These are phyloP conservation scores for Osmoderma eremita DNA, from an alignment of 2,888 invertebrate genomes.

Conservation along the genomic window DNA sequence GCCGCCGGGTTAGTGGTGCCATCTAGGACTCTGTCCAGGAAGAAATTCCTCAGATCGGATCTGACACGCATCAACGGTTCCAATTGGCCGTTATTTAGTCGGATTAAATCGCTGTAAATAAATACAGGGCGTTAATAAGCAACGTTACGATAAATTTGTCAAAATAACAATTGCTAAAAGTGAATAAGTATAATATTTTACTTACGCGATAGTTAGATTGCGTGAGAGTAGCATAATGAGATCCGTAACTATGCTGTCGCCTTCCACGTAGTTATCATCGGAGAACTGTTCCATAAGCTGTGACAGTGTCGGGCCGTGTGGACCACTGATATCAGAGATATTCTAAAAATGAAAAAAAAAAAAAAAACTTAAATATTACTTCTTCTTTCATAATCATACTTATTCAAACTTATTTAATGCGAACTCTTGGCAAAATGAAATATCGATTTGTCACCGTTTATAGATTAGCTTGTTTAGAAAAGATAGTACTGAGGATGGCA, in stretches of 20 bases:
- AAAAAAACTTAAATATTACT: not conserved
- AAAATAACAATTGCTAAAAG: not conserved
- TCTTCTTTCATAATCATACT: no score
- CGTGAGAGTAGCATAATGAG: slow-evolving; percentile 61
- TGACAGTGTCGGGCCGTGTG: slow-evolving; percentile 60
- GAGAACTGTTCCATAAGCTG: slow-evolving; percentile 61
- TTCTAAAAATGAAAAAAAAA: slow-evolving; percentile 44
- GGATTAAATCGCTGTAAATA: slow-evolving; percentile 58
- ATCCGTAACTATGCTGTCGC: slow-evolving; percentile 63
- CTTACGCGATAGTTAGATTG: slow-evolving; percentile 61
- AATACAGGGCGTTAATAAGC: not conserved
- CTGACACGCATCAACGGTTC: slow-evolving; percentile 64
- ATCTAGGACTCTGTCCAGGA: slow-evolving; percentile 62
- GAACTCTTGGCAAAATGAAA: no score
- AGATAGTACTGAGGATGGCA: no score
- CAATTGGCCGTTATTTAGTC: slow-evolving; percentile 59
- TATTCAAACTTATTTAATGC: no score
- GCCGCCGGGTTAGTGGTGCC: slow-evolving; percentile 61
- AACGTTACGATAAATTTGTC: no score
- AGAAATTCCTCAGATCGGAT: slow-evolving; percentile 64
- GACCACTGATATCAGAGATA: slow-evolving; percentile 42
- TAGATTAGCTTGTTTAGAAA: no score
- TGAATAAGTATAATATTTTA: slow-evolving; percentile 31
- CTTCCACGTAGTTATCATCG: slow-evolving; percentile 61
- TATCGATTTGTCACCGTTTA: no score